Conservation (phyloP, 2,113 vertebrate genomes). For the Maccullochella peelii region DNA sequence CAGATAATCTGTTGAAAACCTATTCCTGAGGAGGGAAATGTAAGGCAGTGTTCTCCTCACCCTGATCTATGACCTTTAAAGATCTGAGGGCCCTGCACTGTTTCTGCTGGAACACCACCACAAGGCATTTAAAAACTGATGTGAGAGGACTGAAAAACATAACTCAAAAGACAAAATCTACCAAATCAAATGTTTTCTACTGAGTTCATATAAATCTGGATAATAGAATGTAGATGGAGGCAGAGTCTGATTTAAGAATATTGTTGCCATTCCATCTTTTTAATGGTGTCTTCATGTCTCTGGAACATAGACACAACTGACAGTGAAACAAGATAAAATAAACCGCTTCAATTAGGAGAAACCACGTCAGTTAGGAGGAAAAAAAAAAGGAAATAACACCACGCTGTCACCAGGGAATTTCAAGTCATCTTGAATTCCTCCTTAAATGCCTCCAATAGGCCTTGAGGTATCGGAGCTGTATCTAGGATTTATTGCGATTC, state of each 20-base stretch:
- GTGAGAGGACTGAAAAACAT: not conserved
- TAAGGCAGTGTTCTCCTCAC: conserved; percentile 17
- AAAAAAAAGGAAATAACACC: too few species aligned
- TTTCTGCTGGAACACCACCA: not conserved
- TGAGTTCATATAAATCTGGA: not conserved
- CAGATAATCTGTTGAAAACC: conserved; percentile 53
- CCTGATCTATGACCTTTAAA: conserved; percentile 20
- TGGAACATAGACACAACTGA: not conserved
- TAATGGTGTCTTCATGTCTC: conserved; percentile 26
- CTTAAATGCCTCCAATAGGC: conserved; percentile 45
- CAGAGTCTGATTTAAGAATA: conserved; percentile 17
- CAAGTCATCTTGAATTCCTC: conserved; percentile 42
- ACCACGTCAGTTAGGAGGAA: too few species aligned
- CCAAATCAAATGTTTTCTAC: not conserved
- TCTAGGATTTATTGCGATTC: conserved; percentile 44
- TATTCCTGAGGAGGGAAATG: conserved; percentile 23
- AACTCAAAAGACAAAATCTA: not conserved
- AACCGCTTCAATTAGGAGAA: conserved; percentile 24
- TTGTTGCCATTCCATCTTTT: conserved; percentile 36
- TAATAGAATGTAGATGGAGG: conserved; percentile 1
- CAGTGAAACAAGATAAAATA: conserved; percentile 23
- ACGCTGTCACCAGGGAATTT: conserved; percentile 47
- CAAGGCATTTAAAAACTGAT: not conserved
- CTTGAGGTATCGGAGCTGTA: not conserved
- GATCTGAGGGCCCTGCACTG: not conserved